Conservation (phyloP, 2,113 vertebrate genomes). For the Loxodonta africana region DNA sequence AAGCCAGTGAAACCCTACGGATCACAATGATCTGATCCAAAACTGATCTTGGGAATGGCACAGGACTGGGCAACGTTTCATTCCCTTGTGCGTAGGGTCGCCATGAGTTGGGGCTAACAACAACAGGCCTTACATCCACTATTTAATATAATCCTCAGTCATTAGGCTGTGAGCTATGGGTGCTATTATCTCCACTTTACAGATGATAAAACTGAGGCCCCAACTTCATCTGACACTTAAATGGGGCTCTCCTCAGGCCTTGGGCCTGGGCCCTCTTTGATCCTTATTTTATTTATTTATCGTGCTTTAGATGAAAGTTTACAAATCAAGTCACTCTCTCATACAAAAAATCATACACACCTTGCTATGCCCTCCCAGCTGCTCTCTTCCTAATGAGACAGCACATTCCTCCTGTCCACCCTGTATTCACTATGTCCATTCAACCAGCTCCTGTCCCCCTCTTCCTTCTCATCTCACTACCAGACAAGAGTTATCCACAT, state of each 20-base stretch:
- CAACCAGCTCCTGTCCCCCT: no score
- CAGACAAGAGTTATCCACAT: no score
- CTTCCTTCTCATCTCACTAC: no score
- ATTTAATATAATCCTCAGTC: background rate
- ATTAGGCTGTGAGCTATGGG: background rate
- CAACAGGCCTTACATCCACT: background rate
- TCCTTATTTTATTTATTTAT: background rate
- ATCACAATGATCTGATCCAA: background rate
- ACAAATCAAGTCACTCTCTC: no score
- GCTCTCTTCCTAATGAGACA: no score
- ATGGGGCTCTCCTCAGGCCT: background rate
- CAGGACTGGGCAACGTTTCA: background rate
- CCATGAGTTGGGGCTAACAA: background rate
- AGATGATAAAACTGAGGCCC: background rate
- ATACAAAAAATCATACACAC: no score
- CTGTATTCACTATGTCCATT: no score
- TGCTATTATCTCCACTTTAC: background rate
- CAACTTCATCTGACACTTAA: background rate
- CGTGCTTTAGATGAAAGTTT: no score
- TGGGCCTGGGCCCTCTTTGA: background rate
- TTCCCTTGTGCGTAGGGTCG: background rate
- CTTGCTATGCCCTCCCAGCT: no score
- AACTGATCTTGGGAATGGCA: background rate
- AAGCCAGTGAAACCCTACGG: background rate
- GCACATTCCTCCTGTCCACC: no score